Evolutionary conservation across 2,113 vertebrate species (phyloP).

Genomic region (Centropus bengalensis): DNA sequence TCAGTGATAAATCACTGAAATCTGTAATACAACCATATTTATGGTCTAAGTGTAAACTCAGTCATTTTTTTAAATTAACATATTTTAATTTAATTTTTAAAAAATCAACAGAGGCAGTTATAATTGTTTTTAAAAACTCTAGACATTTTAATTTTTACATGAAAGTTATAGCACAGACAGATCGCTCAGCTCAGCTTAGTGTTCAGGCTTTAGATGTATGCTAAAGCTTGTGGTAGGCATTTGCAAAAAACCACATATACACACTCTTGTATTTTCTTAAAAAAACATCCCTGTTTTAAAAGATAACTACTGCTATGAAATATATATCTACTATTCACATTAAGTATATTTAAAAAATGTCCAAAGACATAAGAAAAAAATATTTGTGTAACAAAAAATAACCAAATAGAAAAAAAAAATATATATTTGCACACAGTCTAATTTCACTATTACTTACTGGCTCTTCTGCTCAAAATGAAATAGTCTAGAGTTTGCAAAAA

Average conservation of each 20-base stretch:
- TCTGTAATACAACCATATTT: not conserved
- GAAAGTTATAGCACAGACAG: not conserved
- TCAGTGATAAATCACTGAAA: not conserved
- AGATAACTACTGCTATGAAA: not conserved
- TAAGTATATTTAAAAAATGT: not conserved
- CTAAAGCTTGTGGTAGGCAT: not conserved
- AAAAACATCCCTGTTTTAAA: not conserved
- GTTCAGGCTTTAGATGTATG: not conserved
- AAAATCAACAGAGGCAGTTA: not conserved
- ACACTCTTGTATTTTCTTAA: not conserved
- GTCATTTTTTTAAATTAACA: not conserved
- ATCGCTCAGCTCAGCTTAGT: not conserved
- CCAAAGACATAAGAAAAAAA: not conserved
- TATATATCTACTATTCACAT: not conserved
- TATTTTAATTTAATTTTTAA: not conserved
- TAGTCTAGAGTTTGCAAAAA: not conserved
- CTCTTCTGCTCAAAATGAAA: not conserved
- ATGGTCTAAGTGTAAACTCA: not conserved
- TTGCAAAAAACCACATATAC: not conserved
- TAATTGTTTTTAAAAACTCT: not conserved
- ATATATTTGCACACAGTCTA: not conserved
- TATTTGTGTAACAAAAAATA: not conserved
- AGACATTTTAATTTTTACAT: not conserved
- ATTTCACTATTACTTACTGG: not conserved
- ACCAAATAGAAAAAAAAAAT: not conserved